Evolutionary conservation across 2,888 invertebrate genomes (phyloP).

Genomic region (Portevinia maculata): DNA sequence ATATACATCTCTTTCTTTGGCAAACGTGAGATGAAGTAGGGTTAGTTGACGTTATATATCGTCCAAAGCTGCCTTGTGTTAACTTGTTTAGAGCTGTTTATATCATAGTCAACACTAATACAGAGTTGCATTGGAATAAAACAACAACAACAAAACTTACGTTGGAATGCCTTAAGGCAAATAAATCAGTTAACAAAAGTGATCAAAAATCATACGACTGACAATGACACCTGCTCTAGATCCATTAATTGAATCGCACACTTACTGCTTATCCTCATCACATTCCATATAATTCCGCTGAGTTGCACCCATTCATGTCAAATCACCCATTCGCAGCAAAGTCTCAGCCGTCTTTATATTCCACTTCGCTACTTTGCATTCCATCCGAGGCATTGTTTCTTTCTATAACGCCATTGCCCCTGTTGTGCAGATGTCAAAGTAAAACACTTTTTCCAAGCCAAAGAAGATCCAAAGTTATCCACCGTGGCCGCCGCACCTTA

Average conservation of each 20-base stretch:
- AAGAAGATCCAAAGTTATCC: constrained; percentile 48
- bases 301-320: constrained; percentile 2
- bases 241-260: constrained; percentile 12
- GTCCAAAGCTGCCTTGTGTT: too few species aligned
- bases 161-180: too few species aligned
- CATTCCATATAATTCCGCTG: constrained; percentile 16
- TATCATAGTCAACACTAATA: too few species aligned
- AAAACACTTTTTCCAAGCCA: constrained; percentile 1
- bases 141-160: too few species aligned
- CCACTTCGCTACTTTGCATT: neutral
- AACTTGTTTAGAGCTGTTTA: too few species aligned
- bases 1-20: too few species aligned
- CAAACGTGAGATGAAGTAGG: too few species aligned
- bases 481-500: constrained; percentile 66
- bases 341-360: neutral
- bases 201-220: constrained; percentile 29
- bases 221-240: constrained; percentile 47
- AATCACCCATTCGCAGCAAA: neutral
- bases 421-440: constrained; percentile 23
- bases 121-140: too few species aligned
- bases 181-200: neutral
- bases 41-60: too few species aligned
- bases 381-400: neutral
- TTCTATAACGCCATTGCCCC: neutral
- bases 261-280: constrained; percentile 18